Evolutionary conservation across 2,888 invertebrate genomes (phyloP).

Genomic region (Lacanobia oleracea): DNA sequence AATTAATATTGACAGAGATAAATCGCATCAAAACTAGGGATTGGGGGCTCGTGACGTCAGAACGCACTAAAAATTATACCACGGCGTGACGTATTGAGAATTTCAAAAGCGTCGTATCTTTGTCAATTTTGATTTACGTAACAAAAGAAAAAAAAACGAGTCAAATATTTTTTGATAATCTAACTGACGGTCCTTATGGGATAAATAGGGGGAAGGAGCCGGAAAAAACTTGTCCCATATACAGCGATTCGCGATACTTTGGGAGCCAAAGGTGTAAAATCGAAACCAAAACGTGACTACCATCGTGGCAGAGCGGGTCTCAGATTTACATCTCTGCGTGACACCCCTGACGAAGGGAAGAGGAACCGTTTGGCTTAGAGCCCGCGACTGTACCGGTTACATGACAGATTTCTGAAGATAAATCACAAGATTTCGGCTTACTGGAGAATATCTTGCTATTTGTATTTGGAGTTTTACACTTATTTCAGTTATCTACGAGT

Average conservation of each 20-base stretch:
- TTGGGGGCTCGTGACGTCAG: too few species aligned
- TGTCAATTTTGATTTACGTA: too few species aligned
- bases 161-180: too few species aligned
- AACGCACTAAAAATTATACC: too few species aligned
- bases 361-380: slow-evolving; percentile 71
- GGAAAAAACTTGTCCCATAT: too few species aligned
- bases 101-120: too few species aligned
- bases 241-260: neutral
- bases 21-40: too few species aligned
- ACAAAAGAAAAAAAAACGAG: too few species aligned
- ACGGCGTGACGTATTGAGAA: too few species aligned
- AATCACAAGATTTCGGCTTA: slow-evolving; percentile 53
- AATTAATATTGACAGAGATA: too few species aligned
- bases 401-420: slow-evolving; percentile 63
- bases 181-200: too few species aligned
- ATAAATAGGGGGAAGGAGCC: too few species aligned
- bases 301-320: neutral
- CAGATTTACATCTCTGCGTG: slow-evolving; percentile 15
- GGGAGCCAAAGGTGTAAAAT: neutral
- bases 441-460: slow-evolving; percentile 27
- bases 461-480: slow-evolving; percentile 15
- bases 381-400: slow-evolving; percentile 59
- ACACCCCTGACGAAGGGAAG: slow-evolving; percentile 70
- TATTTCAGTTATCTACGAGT: slow-evolving; percentile 1
- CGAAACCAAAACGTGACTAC: neutral